Evolutionary conservation across 2,888 invertebrate species (phyloP).

Genomic region (Laothoe populi): DNA sequence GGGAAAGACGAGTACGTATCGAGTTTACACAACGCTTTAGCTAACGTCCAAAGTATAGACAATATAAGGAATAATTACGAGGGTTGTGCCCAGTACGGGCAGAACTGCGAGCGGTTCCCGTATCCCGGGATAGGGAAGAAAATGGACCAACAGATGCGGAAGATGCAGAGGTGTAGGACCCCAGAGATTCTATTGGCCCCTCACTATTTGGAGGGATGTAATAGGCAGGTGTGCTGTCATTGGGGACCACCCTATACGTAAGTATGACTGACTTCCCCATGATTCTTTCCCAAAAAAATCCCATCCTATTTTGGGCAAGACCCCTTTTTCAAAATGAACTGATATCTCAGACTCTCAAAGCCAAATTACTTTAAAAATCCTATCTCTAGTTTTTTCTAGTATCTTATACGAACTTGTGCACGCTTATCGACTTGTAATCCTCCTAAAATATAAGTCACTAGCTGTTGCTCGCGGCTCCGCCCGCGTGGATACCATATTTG

Average conservation of each 20-base stretch:
- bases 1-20: slow-evolving; percentile 67
- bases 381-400: too few species aligned
- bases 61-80: slow-evolving; percentile 62
- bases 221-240: slow-evolving; percentile 74
- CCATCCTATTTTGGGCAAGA: too few species aligned
- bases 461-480: too few species aligned
- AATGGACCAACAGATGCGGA: slow-evolving; percentile 59
- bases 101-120: slow-evolving; percentile 72
- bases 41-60: slow-evolving; percentile 64
- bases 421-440: too few species aligned
- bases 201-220: slow-evolving; percentile 86
- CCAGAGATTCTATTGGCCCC: slow-evolving; percentile 92
- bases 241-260: slow-evolving; percentile 75
- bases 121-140: slow-evolving; percentile 83
- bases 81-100: slow-evolving; percentile 60
- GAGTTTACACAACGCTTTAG: slow-evolving; percentile 59
- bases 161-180: slow-evolving; percentile 86
- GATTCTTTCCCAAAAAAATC: too few species aligned
- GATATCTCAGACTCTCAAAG: too few species aligned
- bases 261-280: too few species aligned
- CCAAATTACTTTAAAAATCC: too few species aligned
- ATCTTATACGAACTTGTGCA: too few species aligned
- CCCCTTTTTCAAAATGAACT: too few species aligned
- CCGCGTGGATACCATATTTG: too few species aligned
- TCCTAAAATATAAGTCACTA: too few species aligned